These are phyloP conservation scores for Ceraclea dissimilis DNA, from an alignment of 2,888 invertebrate species.

Conservation along the genomic window DNA sequence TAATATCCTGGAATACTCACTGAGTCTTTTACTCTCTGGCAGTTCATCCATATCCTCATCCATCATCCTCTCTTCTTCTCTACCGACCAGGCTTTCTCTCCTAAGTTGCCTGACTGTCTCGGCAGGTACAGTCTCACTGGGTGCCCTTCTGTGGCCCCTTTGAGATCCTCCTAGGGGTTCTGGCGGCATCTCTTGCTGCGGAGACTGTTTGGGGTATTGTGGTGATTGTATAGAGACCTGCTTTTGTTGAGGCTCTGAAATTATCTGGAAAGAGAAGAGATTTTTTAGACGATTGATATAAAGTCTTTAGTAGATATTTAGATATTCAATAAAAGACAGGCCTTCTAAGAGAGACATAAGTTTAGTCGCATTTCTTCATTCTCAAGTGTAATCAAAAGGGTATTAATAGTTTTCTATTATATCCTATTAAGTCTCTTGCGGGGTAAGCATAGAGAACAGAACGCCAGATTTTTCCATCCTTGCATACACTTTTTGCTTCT, in stretches of 20 bases:
- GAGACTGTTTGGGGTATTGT: conserved; percentile 29
- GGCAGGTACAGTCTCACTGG: background rate
- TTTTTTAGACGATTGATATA: background rate
- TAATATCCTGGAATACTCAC: conserved; percentile 29
- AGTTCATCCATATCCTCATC: conserved; percentile 43
- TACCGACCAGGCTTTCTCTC: background rate
- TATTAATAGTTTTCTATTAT: too few species aligned
- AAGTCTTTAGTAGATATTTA: too few species aligned
- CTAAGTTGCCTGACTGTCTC: background rate
- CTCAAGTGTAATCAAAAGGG: too few species aligned
- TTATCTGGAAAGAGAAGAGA: conserved; percentile 1
- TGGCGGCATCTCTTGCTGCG: conserved; percentile 10
- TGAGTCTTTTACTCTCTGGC: conserved; percentile 38
- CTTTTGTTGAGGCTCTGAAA: conserved; percentile 3
- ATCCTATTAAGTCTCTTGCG: too few species aligned
- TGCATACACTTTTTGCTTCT: too few species aligned
- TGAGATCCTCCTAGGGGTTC: background rate
- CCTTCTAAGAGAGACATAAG: too few species aligned
- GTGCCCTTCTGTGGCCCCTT: conserved; percentile 1
- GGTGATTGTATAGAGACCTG: conserved; percentile 16
- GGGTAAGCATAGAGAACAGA: too few species aligned
- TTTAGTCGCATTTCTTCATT: too few species aligned
- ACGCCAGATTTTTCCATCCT: too few species aligned
- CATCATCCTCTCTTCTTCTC: conserved; percentile 38
- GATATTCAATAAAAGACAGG: too few species aligned